A percentile compares a stretch with the other conserved stretches of the same genome.
Conservation (phyloP, 1,140 invertebrate genomes). For the Phymastichus coffea region DNA sequence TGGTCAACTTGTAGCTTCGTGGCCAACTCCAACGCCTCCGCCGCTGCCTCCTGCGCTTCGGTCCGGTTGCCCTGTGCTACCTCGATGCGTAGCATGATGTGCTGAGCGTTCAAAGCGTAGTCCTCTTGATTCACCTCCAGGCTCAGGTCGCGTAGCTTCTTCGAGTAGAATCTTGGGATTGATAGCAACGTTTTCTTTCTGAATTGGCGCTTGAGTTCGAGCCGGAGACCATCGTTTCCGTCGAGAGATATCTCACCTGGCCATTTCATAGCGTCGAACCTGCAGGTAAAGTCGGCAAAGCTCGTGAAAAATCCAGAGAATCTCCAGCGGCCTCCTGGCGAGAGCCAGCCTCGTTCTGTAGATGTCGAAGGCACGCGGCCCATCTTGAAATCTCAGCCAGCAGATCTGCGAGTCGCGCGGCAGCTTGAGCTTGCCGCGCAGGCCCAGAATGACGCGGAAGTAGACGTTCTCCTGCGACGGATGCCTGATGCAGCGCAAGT, state of each 20-base stretch:
- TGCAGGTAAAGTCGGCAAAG: conserved; percentile 39
- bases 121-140: conserved; percentile 24
- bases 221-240: neutral
- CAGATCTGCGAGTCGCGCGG: conserved; percentile 42
- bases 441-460: conserved; percentile 42
- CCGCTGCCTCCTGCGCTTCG: conserved; percentile 42
- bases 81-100: conserved; percentile 42
- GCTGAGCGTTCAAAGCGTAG: conserved; percentile 41
- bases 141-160: conserved; percentile 37
- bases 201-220: neutral
- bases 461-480: conserved; percentile 24
- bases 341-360: conserved; percentile 40
- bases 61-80: conserved; percentile 41
- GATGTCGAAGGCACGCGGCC: conserved; percentile 27
- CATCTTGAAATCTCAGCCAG: conserved; percentile 33
- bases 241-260: no score
- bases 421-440: conserved; percentile 28
- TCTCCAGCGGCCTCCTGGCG: conserved; percentile 38
- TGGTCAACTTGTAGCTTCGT: conserved; percentile 35
- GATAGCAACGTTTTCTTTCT: no score
- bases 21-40: conserved; percentile 31
- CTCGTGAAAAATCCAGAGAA: conserved; percentile 47
- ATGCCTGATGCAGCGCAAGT: conserved; percentile 33
- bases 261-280: conserved; percentile 38
- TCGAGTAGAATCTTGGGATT: conserved; percentile 41